Base-by-base conservation (phyloP, 2,888 invertebrate species). In the Eilema depressum region DNA sequence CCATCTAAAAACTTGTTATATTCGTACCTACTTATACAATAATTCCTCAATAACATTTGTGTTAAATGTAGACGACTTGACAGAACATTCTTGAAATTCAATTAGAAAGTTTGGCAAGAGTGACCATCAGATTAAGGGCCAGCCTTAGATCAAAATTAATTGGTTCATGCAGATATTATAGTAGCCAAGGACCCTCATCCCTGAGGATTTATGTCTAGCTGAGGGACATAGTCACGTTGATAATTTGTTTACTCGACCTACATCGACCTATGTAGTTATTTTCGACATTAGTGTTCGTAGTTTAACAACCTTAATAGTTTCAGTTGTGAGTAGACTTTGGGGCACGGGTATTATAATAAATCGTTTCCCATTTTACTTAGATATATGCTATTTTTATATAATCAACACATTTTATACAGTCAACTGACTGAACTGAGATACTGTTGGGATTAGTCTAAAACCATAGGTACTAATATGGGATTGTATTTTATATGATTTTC, bases 41-140 rank as follows among this genome's bases (percentile, higher is more conserved):
- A 17, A 63, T 33, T 68, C n/a, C 47, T 53, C 62, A 67, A 69
- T 47, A 73, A 70, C 56, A 74, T 77, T 77, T 69, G 63, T 75
- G 72, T 80, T 76, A 75, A 83, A 79, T 79, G 74, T 79, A 74
- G 74, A 77, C 56, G 82, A 88, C 87, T 86, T 89, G 86, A 79
- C 82, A 80, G 88, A 90, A 88, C 90, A 92, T 90, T 91, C 85
- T 86, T 69, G 74, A 79, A 82, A 82, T 82, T 82, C 83, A 82
- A 82, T 82, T 82, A 82, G 74, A 81, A 85, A 87, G 91, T 93
- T 92, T 89, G 89, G 91, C 89, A 90, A 89, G 90, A 93, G 89
- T 93, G 92, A 93, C 93, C 93, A 92, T 92, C 93, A 91, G 92
- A 93, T 93, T 93, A 92, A 89, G 90, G 91, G 86, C 81, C 85